Conservation (phyloP, 2,797 vertebrate species). For the Telmatherina bonti region DNA sequence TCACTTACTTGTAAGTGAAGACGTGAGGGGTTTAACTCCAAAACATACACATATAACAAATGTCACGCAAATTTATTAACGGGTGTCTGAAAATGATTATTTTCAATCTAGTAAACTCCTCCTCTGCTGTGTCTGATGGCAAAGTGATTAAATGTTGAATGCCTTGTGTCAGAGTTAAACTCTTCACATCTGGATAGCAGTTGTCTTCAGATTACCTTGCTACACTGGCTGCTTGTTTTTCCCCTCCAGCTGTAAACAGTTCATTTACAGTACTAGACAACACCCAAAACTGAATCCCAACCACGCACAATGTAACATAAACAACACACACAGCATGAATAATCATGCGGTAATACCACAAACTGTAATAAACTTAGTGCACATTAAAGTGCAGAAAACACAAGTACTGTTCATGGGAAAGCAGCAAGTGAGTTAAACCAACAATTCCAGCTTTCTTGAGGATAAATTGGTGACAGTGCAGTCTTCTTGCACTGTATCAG, state of each 20-base stretch:
- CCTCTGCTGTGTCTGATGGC: slow-evolving; percentile 29
- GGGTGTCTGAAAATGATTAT: slow-evolving; percentile 53
- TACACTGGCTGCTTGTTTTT: slow-evolving; percentile 64
- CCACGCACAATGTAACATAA: slow-evolving; percentile 60
- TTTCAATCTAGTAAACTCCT: slow-evolving; percentile 44
- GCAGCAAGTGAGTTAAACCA: slow-evolving; percentile 63
- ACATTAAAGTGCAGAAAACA: slow-evolving; percentile 64
- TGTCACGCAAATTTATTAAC: slow-evolving; percentile 53
- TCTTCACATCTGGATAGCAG: slow-evolving; percentile 36
- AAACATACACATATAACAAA: slow-evolving; percentile 44
- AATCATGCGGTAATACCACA: slow-evolving; percentile 55
- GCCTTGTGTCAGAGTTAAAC: slow-evolving; percentile 55
- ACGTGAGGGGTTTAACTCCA: slow-evolving; percentile 59
- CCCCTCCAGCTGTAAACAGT: slow-evolving; percentile 47
- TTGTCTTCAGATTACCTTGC: slow-evolving; percentile 42
- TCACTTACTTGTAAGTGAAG: slow-evolving; percentile 39
- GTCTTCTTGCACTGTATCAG: slow-evolving; percentile 36
- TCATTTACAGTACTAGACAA: slow-evolving; percentile 34
- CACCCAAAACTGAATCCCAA: slow-evolving; percentile 48
- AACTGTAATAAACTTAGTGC: slow-evolving; percentile 61
- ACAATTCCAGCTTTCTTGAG: slow-evolving; percentile 28
- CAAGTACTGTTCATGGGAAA: slow-evolving; percentile 61
- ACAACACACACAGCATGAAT: slow-evolving; percentile 68
- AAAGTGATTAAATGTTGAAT: slow-evolving; percentile 36
- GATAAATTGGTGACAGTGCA: slow-evolving; percentile 46